A percentile compares a stretch with the other conserved stretches of the same genome.
These are phyloP conservation scores for Tympanoctomys barrerae DNA, from an alignment of 2,797 vertebrate species.

Conservation along the genomic window DNA sequence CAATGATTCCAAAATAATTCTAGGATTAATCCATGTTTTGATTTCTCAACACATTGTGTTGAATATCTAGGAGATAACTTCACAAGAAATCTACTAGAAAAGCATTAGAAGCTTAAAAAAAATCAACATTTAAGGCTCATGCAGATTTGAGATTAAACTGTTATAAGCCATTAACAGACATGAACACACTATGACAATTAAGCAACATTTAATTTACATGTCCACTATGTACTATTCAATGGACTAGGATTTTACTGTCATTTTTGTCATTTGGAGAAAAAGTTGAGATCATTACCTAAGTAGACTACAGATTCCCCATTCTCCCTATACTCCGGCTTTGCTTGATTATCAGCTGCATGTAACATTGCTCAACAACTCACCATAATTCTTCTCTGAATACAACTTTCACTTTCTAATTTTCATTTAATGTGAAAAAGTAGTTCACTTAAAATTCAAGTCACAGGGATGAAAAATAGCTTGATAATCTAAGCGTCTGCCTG, in stretches of 20 bases:
- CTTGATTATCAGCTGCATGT: neutral
- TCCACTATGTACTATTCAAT: neutral
- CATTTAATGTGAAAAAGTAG: neutral
- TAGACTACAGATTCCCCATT: neutral
- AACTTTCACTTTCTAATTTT: neutral
- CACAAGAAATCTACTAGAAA: neutral
- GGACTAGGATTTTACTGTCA: neutral
- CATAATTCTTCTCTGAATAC: neutral
- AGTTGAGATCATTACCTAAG: neutral
- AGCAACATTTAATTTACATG: neutral
- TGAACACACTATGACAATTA: neutral
- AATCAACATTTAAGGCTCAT: neutral
- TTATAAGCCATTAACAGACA: neutral
- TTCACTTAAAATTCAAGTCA: neutral
- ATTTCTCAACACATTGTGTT: neutral
- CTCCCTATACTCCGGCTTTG: neutral
- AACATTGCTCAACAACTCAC: neutral
- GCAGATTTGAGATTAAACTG: neutral
- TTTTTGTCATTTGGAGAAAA: neutral
- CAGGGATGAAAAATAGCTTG: neutral
- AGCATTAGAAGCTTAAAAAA: neutral
- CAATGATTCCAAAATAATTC: neutral
- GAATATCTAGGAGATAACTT: neutral
- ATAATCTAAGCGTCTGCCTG: no score
- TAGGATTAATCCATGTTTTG: neutral